Evolutionary conservation across 2,797 vertebrate genomes (phyloP).

Genomic region (Clarias platycephalus): DNA sequence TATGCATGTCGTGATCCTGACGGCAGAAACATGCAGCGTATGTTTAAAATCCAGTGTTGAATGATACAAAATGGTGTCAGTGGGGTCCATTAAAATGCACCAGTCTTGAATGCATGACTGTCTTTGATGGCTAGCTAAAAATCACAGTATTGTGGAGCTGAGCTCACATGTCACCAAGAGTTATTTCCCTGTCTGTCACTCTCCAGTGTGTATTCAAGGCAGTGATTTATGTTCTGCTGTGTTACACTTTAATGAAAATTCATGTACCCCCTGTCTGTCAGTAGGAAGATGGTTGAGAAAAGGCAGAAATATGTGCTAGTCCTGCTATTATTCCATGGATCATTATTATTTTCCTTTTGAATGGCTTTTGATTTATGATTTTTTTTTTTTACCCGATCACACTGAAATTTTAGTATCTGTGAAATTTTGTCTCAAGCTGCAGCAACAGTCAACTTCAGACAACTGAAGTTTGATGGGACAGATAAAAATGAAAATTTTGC

Average conservation of each 20-base stretch:
- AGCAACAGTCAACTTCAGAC: not conserved
- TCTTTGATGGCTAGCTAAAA: slow-evolving; percentile 57
- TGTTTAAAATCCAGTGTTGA: slow-evolving; percentile 47
- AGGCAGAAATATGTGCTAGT: slow-evolving; percentile 44
- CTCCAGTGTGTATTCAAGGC: slow-evolving; percentile 63
- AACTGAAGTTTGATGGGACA: not conserved
- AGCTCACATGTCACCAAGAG: slow-evolving; percentile 60
- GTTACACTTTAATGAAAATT: slow-evolving; percentile 67
- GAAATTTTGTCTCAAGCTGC: slow-evolving; percentile 22
- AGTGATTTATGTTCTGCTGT: slow-evolving; percentile 64
- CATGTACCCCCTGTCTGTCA: slow-evolving; percentile 63
- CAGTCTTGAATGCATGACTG: slow-evolving; percentile 52
- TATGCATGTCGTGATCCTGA: not conserved
- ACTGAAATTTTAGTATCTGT: slow-evolving; percentile 21
- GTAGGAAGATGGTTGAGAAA: slow-evolving; percentile 52
- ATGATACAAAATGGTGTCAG: slow-evolving; percentile 37
- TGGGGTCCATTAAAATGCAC: slow-evolving; percentile 51
- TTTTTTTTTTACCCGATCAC: slow-evolving; percentile 11
- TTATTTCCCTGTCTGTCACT: slow-evolving; percentile 66
- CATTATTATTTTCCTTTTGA: slow-evolving; percentile 46
- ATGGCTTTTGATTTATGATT: slow-evolving; percentile 36
- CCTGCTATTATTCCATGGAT: slow-evolving; percentile 39
- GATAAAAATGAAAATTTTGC: not conserved
- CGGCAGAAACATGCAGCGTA: slow-evolving; percentile 25
- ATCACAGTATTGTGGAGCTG: slow-evolving; percentile 54